Base-by-base conservation (phyloP, 1,140 invertebrate species). In the Glomeris maerens region DNA sequence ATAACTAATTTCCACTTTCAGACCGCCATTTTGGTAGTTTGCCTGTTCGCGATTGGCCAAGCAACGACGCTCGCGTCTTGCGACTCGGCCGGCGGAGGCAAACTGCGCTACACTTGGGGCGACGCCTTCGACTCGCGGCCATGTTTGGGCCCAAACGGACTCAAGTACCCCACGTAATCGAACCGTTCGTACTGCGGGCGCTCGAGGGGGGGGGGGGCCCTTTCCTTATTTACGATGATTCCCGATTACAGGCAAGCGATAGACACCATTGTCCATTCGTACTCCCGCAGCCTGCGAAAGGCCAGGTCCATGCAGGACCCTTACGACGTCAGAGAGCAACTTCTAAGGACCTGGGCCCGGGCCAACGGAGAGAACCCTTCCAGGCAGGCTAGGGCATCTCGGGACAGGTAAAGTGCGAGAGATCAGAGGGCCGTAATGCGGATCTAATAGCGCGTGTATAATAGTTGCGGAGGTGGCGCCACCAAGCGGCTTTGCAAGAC, bases 141-240 rank as follows among this genome's bases (percentile, higher is more conserved):
- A 55, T 86, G 83, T 59, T 59, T 83, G 36, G 85, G 84, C 22
- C 85, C 84, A 1, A 81, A 85, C 63, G 78, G 83, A 57, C 65
- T 74, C 52, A 78, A 80, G 39, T 90, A 89, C 72, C 86, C 85
- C 26, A 76, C 76, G 84, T 88, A 72, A 76, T 25, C 25, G 7
- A 38, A 7, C 17, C 45, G 27, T 5, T 26, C 27, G 29, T n/a
- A 13, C 10, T 22, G 13, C 25, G 3, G 28, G 25, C 20, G 39
- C 27, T 14, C 23, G 26, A 2, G 46, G 4, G 3, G 25, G 23
- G 7, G 26, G 25, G 31, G 31, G 28, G 28, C 46, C 2, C 31
- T 45, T 1, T 50, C 50, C 3, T 46, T 38, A 17, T 53, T 36
- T 29, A 45, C 49, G 1, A 42, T 42, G 22, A 20, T 47, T 17